Conservation (phyloP, 2,797 vertebrate species). For the Chloroceryle amazona region DNA sequence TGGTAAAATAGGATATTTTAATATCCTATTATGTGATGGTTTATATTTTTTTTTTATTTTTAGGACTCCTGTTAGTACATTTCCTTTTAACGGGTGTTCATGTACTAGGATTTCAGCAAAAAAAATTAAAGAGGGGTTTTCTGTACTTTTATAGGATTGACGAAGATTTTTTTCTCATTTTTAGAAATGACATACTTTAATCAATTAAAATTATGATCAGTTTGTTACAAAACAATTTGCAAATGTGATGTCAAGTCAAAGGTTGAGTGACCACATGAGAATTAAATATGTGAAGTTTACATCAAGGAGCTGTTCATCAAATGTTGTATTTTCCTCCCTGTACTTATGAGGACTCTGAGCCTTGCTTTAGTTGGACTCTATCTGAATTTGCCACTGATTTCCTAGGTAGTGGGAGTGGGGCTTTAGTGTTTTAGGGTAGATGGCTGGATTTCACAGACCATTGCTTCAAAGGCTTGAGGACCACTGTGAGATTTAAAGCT, state of each 20-base stretch:
- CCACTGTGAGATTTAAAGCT: neutral
- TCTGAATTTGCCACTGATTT: neutral
- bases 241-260: neutral
- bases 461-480: neutral
- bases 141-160: neutral
- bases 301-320: neutral
- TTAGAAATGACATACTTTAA: neutral
- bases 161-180: neutral
- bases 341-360: neutral
- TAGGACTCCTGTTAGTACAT: neutral
- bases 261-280: neutral
- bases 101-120: neutral
- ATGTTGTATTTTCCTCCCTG: neutral
- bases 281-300: neutral
- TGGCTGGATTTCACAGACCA: neutral
- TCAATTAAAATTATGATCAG: neutral
- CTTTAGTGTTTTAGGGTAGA: neutral
- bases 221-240: neutral
- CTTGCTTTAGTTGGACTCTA: rapidly evolving
- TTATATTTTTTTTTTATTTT: neutral
- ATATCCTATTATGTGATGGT: no score
- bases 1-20: neutral
- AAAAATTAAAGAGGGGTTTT: neutral
- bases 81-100: neutral
- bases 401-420: neutral